phyloP scores from a whole-genome alignment of 2,888 invertebrate species.

The Rhorus exstirpatorius region DNA sequence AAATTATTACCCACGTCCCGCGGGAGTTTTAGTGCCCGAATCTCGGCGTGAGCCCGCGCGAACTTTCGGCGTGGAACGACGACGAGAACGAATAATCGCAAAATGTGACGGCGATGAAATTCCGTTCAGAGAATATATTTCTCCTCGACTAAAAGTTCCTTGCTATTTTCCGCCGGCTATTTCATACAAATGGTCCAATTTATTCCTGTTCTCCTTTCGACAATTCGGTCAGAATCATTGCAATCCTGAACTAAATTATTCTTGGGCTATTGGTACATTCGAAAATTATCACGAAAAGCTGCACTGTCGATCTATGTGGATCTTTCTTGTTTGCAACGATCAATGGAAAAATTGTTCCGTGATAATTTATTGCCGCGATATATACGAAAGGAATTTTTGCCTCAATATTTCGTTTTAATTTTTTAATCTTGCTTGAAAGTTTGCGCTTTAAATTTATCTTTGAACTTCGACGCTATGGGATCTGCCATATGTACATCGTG shows the following conservation, averaged over 20 bases:
- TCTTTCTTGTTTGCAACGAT: too few species aligned
- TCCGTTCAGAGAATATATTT: conserved; percentile 25
- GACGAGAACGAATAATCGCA: conserved; percentile 53
- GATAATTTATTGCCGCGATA: too few species aligned
- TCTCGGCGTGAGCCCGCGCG: conserved; percentile 71
- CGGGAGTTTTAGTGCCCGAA: conserved; percentile 81
- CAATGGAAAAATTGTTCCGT: too few species aligned
- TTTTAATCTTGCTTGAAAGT: too few species aligned
- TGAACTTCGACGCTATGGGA: conserved; percentile 3
- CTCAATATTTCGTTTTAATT: too few species aligned
- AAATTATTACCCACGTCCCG: conserved; percentile 84
- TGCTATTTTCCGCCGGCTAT: not conserved
- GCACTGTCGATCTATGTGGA: too few species aligned
- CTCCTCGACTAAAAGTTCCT: conserved; percentile 12
- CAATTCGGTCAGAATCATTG: too few species aligned
- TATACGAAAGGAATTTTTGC: too few species aligned
- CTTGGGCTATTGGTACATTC: too few species aligned
- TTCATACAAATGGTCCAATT: not conserved
- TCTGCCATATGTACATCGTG: not conserved
- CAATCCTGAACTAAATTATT: not conserved
- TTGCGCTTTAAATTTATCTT: conserved; percentile 11
- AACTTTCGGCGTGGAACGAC: conserved; percentile 62
- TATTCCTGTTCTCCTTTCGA: not conserved
- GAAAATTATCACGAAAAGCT: too few species aligned
- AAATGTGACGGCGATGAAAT: conserved; percentile 40